These are phyloP conservation scores for Heliangelus exortis DNA, from an alignment of 2,797 vertebrate genomes.

Conservation along the genomic window DNA sequence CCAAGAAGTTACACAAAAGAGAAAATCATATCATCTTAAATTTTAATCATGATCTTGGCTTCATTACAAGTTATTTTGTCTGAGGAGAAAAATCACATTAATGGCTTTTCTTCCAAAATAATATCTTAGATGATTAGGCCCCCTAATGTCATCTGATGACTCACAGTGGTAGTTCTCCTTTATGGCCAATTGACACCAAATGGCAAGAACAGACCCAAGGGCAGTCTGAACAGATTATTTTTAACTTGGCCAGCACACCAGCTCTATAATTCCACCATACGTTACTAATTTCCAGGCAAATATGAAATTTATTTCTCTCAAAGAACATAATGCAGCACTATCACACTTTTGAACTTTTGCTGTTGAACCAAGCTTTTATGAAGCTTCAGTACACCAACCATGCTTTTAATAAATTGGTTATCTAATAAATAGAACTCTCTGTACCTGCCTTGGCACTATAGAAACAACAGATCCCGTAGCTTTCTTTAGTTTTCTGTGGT, in stretches of 20 bases:
- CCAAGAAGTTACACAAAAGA: slow-evolving; percentile 38
- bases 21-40: slow-evolving; percentile 29
- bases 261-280: not conserved
- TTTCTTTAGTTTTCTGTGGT: not conserved
- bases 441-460: not conserved
- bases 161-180: slow-evolving; percentile 59
- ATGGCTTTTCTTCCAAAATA: slow-evolving; percentile 38
- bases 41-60: slow-evolving; percentile 51
- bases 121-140: slow-evolving; percentile 20
- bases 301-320: not conserved
- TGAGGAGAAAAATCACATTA: slow-evolving; percentile 10
- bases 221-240: not conserved
- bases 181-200: slow-evolving; percentile 45
- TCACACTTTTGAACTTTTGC: not conserved
- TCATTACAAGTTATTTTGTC: slow-evolving; percentile 35
- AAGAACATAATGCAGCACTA: not conserved
- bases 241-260: not conserved
- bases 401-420: not conserved
- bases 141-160: slow-evolving; percentile 33
- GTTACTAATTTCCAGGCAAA: slow-evolving; percentile 14
- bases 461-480: not conserved
- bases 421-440: not conserved
- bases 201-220: slow-evolving; percentile 21
- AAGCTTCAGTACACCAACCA: not conserved
- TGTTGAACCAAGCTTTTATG: not conserved